Evolutionary conservation across 2,113 vertebrate species (phyloP), one percentile per base, ranked within the genome.

Genomic region (Gallinago undulata): DNA sequence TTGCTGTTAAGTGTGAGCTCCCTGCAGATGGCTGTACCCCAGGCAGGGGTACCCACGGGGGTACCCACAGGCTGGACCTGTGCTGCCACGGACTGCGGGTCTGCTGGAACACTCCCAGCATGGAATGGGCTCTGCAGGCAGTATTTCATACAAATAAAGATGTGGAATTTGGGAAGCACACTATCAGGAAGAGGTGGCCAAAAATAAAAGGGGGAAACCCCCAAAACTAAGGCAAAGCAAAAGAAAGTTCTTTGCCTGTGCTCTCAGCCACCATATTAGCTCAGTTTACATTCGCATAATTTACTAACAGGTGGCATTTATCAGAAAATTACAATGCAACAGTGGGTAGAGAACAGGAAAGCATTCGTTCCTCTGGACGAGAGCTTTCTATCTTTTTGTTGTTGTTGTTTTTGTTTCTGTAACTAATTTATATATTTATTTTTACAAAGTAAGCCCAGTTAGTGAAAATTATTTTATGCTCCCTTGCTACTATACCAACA

Each of bases 381-480:
- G 21, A 23, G 9, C 39, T 89, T 93, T 43, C 62, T 78, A 9
- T 80, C 7, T 23, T 48, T 60, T 77, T 55, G 27, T 63, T 74
- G 25, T 51, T 91, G 37, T 35, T 91, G 43, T 81, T 93, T 94
- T 87, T 89, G 48, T 79, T 93, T 86, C 86, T 90, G 83, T 78
- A 92, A 93, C 47, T 90, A 41, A 87, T 93, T 82, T 79, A 92
- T 74, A 56, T 48, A 89, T 94, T 94, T 95, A 69, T 87, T 95
- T 94, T 84, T 91, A 92, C 28, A 68, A 84, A 95, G 53, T 72
- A 94, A 95, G 70, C 48, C 72, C 62, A 21, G 15, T 79, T 84
- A 94, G 76, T n/a, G 53, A 95, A 89, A 92, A 95, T 93, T 93
- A 96, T 90, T 94, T 96, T 95, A 91, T 87, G 93, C 83, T 96